A percentile compares a stretch with the other conserved stretches of the same genome.
phyloP scores from a whole-genome alignment of 2,797 vertebrate genomes.

The Gobio occitaniae region DNA sequence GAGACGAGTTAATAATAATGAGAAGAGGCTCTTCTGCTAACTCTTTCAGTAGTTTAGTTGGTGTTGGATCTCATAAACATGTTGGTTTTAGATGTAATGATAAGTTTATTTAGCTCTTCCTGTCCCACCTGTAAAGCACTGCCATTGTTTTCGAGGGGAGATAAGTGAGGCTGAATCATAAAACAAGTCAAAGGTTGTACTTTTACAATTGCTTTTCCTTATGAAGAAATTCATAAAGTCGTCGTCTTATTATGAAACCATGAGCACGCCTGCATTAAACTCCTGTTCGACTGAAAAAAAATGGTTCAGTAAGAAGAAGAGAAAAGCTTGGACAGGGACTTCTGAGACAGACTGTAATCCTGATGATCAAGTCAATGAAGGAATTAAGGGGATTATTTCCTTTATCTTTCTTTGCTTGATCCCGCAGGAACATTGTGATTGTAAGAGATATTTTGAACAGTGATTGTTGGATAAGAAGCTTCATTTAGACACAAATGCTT shows the following conservation, averaged over 20 bases:
- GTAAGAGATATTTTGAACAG: not conserved
- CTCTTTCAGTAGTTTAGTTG: too few species aligned
- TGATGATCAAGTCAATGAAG: slow-evolving; percentile 17
- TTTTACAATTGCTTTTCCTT: not conserved
- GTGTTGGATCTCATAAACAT: too few species aligned
- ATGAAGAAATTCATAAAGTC: not conserved
- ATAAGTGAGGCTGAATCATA: not conserved
- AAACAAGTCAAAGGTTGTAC: not conserved
- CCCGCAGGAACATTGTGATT: not conserved
- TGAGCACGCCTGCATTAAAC: not conserved
- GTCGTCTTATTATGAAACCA: not conserved
- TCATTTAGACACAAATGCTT: not conserved
- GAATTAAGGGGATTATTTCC: slow-evolving; percentile 8
- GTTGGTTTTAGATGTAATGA: too few species aligned
- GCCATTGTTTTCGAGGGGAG: not conserved
- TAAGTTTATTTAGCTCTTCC: too few species aligned
- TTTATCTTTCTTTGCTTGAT: slow-evolving; percentile 5
- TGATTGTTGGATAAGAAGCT: not conserved
- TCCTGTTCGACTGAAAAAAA: not conserved
- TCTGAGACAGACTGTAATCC: slow-evolving; percentile 28
- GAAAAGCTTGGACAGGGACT: slow-evolving; percentile 1
- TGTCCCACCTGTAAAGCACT: not conserved
- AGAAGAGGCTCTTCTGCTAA: too few species aligned
- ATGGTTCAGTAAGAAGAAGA: not conserved
- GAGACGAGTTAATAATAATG: too few species aligned